A percentile compares a stretch with the other conserved stretches of the same genome.
phyloP scores from a whole-genome alignment of 23 tunicate genomes.

The Clavelina lepadiformis region DNA sequence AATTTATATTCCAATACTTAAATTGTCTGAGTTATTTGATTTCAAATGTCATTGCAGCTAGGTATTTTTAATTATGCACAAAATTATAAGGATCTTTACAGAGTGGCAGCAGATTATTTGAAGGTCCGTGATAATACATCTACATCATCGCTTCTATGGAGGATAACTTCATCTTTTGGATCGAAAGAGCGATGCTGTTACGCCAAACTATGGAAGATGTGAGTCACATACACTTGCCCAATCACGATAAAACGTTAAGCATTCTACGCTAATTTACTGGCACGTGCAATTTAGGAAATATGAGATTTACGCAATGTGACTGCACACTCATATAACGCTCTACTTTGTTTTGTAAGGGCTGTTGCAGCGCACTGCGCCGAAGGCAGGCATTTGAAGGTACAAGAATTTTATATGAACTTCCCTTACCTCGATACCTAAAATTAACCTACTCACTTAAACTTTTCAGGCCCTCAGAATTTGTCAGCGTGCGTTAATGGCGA shows the following conservation, averaged over 20 bases:
- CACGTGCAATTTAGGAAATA: too few relatives aligned
- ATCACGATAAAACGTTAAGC: too few relatives aligned
- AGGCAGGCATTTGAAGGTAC: neutral
- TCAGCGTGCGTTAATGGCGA: constrained; percentile 12
- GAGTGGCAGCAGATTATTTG: constrained; percentile 20
- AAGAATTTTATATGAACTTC: neutral
- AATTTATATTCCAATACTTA: too few relatives aligned
- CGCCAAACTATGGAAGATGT: constrained; percentile 52
- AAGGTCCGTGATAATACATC: constrained; percentile 30
- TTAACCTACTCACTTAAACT: neutral
- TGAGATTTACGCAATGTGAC: too few relatives aligned
- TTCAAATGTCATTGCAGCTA: too few relatives aligned
- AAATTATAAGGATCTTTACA: constrained; percentile 15
- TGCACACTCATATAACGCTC: too few relatives aligned
- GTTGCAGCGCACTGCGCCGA: neutral
- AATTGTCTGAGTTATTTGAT: too few relatives aligned
- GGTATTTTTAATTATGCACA: too few relatives aligned
- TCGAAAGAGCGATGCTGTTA: constrained; percentile 27
- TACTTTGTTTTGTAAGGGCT: neutral
- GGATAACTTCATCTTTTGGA: constrained; percentile 32
- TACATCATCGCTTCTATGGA: constrained; percentile 40
- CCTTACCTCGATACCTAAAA: neutral
- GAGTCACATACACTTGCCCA: neutral
- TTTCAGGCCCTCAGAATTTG: constrained; percentile 33
- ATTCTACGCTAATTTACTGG: too few relatives aligned